These are phyloP conservation scores for Conger conger DNA, from an alignment of 2,113 vertebrate genomes.

Conservation along the genomic window DNA sequence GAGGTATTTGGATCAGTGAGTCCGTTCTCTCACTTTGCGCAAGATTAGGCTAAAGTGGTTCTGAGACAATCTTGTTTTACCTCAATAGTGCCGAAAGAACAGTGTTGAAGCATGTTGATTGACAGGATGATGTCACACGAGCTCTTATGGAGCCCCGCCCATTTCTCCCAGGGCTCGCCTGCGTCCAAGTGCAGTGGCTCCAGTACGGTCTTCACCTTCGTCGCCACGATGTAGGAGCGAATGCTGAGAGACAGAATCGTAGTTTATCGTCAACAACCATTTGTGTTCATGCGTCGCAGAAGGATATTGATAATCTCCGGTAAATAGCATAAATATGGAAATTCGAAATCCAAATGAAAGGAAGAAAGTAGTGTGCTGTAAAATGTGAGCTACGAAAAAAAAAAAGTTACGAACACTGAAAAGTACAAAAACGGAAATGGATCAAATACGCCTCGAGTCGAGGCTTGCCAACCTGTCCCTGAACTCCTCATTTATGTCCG, in stretches of 20 bases:
- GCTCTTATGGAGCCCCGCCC: constrained; percentile 53
- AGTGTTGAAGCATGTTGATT: constrained; percentile 69
- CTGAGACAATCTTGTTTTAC: constrained; percentile 30
- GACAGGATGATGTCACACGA: constrained; percentile 66
- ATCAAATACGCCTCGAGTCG: too few species aligned
- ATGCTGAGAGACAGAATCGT: constrained; percentile 48
- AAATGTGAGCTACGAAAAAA: too few species aligned
- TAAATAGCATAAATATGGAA: too few species aligned
- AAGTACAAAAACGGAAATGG: too few species aligned
- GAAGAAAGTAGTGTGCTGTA: too few species aligned
- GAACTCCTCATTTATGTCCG: constrained; percentile 62
- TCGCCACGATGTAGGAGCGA: constrained; percentile 63
- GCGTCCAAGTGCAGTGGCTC: constrained; percentile 65
- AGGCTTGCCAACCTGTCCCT: constrained; percentile 48
- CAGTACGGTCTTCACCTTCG: constrained; percentile 60
- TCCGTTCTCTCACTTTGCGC: too few species aligned
- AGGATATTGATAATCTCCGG: too few species aligned
- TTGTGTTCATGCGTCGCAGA: too few species aligned
- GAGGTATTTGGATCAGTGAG: too few species aligned
- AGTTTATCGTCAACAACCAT: not conserved
- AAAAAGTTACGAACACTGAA: too few species aligned
- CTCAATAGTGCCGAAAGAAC: constrained; percentile 62
- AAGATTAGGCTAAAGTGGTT: not conserved
- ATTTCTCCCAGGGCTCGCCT: constrained; percentile 64
- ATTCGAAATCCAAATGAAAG: too few species aligned